These are phyloP conservation scores for Pangasius sanitwongsei DNA, from an alignment of 2,797 vertebrate species.

Conservation along the genomic window DNA sequence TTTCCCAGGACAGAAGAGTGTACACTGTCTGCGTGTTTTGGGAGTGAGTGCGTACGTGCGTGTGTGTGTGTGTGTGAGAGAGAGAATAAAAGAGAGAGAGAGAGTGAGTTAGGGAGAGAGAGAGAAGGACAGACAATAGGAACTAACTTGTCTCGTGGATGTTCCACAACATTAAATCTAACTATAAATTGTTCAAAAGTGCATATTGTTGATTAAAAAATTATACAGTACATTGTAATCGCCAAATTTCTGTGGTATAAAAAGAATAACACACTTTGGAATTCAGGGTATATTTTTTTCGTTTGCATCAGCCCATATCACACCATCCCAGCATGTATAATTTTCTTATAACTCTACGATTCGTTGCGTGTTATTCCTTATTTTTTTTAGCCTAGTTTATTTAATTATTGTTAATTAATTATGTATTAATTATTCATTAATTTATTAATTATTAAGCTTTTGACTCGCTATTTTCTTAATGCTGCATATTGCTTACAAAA, in stretches of 20 bases:
- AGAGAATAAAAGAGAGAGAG: too few species aligned
- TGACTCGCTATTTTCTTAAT: not conserved
- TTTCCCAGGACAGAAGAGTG: too few species aligned
- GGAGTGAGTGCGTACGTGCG: too few species aligned
- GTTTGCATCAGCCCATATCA: not conserved
- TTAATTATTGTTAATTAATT: not conserved
- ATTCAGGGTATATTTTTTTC: not conserved
- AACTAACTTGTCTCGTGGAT: not conserved
- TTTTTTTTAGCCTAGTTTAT: too few species aligned
- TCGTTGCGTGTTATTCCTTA: not conserved
- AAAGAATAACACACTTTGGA: not conserved
- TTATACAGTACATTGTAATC: not conserved
- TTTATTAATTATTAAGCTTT: not conserved
- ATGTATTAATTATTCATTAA: too few species aligned
- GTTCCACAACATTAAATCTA: not conserved
- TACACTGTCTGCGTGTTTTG: too few species aligned
- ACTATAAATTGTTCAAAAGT: not conserved
- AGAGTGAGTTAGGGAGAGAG: not conserved
- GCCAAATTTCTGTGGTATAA: not conserved
- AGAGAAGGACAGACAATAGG: not conserved
- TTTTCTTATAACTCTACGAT: not conserved
- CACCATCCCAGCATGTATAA: not conserved
- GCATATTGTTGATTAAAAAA: not conserved
- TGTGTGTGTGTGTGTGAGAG: not conserved
- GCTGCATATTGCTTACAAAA: not conserved